Base-by-base conservation (phyloP, 2,888 invertebrate species). In the Mechanitis mazaeus region DNA sequence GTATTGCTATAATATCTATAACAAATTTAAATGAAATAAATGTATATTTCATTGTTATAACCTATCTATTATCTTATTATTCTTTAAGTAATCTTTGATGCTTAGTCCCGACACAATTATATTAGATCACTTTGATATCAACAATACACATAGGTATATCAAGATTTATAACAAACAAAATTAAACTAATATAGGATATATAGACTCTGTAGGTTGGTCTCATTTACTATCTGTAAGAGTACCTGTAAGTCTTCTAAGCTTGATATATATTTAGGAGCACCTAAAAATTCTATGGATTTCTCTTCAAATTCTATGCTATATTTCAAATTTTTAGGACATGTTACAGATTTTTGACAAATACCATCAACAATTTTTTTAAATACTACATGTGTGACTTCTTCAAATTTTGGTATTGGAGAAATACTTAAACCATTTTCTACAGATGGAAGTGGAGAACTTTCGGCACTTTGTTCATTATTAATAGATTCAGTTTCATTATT, bases 201-300 rank as follows among this genome's bases (percentile, higher is more conserved):
- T 64, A 85, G 78, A 78, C 83, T 87, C 65, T 79, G 77, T 63
- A 87, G 73, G 71, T 84, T 81, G 74, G 82, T 86, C 69, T 90
- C 90, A 73, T 91, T 83, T 60, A 91, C 90, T 73, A 91, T 91
- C 76, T 91, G 87, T 71, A 91, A 78, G 65, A 91, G 75, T 67
- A 91, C 87, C 79, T 85, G 74, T 69, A 91, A 77, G 71, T 91
- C 91, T 69, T 87, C 89, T 75, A 86, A 74, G 73, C 80, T 86
- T 64, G 84, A 80, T 68, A 91, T 84, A 71, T 76, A 80, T 72
- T 85, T 85, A n/a, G 91, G 91, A 63, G 91, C 91, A 64, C 90
- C 91, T 64, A 90, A 70, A 68, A 91, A 81, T 69, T 90, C 84
- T 57, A 90, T 83, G 65, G 82, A 71, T 70, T 86, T 87, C 11